Evolutionary conservation across 2,113 vertebrate species (phyloP).

Genomic region (Tonatia bakeri): DNA sequence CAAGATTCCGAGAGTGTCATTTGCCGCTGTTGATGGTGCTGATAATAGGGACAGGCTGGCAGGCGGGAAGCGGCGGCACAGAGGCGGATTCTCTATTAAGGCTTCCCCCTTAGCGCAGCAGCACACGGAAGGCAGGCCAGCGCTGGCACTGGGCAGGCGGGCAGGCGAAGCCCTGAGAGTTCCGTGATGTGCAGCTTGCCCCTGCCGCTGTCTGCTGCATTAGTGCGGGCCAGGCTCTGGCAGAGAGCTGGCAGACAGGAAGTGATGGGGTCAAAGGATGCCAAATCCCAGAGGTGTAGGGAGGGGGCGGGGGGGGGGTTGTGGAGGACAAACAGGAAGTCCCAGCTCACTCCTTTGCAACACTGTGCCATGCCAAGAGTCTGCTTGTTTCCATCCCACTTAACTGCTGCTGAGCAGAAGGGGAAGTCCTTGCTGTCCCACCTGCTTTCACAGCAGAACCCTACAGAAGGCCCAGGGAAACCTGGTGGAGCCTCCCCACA

Average conservation of each 20-base stretch:
- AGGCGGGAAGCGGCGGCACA: constrained; percentile 19
- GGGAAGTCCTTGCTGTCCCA: background rate
- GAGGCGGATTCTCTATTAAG: constrained; percentile 74
- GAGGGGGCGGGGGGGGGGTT: accelerated
- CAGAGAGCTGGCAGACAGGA: background rate
- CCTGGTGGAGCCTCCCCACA: background rate
- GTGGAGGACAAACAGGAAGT: background rate
- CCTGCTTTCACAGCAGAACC: background rate
- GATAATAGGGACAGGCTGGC: constrained; percentile 71
- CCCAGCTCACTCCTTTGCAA: background rate
- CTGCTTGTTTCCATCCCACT: background rate
- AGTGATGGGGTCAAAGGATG: background rate
- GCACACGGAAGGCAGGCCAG: background rate
- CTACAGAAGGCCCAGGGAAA: background rate
- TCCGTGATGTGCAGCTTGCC: background rate
- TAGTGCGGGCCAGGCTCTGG: background rate
- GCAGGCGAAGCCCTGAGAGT: background rate
- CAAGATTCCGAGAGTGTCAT: constrained; percentile 78
- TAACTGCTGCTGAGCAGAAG: background rate
- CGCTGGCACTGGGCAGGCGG: background rate
- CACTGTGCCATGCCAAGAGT: background rate
- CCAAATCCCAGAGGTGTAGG: background rate
- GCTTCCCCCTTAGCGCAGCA: constrained; percentile 28
- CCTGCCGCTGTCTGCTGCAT: background rate
- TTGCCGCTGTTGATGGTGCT: constrained; percentile 73